A percentile compares a stretch with the other conserved stretches of the same genome.
Conservation (phyloP, 2,888 invertebrate species). For the Prosapia bicincta region DNA sequence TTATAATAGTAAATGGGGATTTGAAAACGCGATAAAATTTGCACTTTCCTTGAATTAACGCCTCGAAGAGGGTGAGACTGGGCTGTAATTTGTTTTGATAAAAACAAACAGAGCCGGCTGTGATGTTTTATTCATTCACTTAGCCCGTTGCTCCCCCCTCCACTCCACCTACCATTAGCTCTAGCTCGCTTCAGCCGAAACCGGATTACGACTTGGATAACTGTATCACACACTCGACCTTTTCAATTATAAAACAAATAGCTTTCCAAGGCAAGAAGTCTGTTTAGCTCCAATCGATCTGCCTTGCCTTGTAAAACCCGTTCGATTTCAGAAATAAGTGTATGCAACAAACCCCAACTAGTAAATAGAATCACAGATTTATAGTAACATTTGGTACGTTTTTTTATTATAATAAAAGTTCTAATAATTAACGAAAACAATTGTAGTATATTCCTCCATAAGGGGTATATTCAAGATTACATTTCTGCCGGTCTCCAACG, state of each 20-base stretch:
- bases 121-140: slow-evolving; percentile 31
- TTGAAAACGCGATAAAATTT: slow-evolving; percentile 32
- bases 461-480: no score
- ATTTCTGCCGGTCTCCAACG: no score
- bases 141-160: slow-evolving; percentile 5
- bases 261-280: no score
- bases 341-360: no score
- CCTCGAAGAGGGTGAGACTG: slow-evolving; percentile 6
- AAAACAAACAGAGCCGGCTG: slow-evolving; percentile 19
- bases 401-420: no score
- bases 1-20: slow-evolving; percentile 29
- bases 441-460: no score
- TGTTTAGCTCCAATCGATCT: no score
- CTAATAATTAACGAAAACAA: no score
- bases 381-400: no score
- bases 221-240: background rate
- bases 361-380: no score
- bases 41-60: slow-evolving; percentile 31
- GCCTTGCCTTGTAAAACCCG: no score
- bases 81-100: slow-evolving; percentile 17
- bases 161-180: background rate
- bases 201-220: background rate
- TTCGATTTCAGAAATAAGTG: no score
- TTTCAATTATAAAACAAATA: background rate
- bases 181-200: background rate